phyloP scores from a whole-genome alignment of 2,888 invertebrate genomes.

The Cryptocephalus moraei region DNA sequence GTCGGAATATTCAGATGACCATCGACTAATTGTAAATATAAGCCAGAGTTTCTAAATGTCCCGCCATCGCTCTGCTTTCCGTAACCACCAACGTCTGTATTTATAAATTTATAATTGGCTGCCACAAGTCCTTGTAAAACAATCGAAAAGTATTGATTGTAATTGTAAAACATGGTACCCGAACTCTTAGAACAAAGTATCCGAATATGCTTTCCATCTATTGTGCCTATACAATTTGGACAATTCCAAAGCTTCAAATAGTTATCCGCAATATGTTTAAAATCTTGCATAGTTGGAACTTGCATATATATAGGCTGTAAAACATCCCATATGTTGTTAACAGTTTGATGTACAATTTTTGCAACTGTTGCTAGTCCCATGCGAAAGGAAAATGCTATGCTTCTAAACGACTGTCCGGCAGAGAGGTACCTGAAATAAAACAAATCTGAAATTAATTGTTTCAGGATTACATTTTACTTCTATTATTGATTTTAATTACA shows the following conservation, averaged over 20 bases:
- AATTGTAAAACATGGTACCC: not conserved
- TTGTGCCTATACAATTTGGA: conserved; percentile 2
- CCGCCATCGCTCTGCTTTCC: not conserved
- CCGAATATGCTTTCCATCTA: conserved; percentile 4
- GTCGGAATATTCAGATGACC: not conserved
- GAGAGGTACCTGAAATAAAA: conserved; percentile 10
- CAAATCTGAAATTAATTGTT: not conserved
- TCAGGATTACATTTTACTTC: not conserved
- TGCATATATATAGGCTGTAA: conserved; percentile 10
- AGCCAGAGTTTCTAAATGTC: not conserved
- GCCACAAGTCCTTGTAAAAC: not conserved
- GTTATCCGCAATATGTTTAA: conserved; percentile 4
- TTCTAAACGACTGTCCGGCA: conserved; percentile 10
- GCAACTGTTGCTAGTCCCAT: conserved; percentile 8
- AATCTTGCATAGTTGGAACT: not conserved
- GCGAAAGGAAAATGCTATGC: conserved; percentile 10
- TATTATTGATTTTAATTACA: conserved; percentile 4
- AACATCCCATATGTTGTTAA: conserved; percentile 2
- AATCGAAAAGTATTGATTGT: not conserved
- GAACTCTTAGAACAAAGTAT: not conserved
- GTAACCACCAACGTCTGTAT: not conserved
- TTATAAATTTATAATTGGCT: not conserved
- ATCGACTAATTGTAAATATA: too few relatives aligned
- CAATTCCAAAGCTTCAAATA: conserved; percentile 4
- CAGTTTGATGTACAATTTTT: conserved; percentile 6